phyloP scores from a whole-genome alignment of 1,140 invertebrate species.

The Lethrus apterus region DNA sequence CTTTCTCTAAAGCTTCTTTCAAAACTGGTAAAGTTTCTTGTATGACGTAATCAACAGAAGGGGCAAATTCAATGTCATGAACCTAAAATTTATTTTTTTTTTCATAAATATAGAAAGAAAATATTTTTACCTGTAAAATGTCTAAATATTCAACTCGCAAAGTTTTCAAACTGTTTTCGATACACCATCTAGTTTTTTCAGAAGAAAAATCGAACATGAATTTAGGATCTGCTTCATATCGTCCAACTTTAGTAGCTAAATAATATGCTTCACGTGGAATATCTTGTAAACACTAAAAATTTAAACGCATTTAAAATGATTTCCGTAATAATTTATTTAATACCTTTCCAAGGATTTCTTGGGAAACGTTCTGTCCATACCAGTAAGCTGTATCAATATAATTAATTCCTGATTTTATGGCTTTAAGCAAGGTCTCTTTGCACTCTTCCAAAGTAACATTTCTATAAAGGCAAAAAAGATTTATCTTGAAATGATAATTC shows the following conservation, averaged over 20 bases:
- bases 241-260: slow-evolving; percentile 87
- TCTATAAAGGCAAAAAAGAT: background rate
- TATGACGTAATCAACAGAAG: slow-evolving; percentile 66
- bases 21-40: slow-evolving; percentile 81
- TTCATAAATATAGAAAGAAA: background rate
- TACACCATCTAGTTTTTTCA: slow-evolving; percentile 61
- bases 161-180: slow-evolving; percentile 69
- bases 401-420: slow-evolving; percentile 75
- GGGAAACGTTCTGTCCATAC: slow-evolving; percentile 82
- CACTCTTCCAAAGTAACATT: slow-evolving; percentile 49
- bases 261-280: slow-evolving; percentile 69
- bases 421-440: slow-evolving; percentile 59
- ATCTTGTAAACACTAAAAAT: slow-evolving; percentile 10
- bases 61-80: slow-evolving; percentile 86
- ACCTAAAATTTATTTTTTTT: slow-evolving; percentile 61
- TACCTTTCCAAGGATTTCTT: slow-evolving; percentile 76
- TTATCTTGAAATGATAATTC: background rate
- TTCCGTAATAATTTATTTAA: slow-evolving; percentile 14
- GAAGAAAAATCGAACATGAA: slow-evolving; percentile 84
- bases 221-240: slow-evolving; percentile 65
- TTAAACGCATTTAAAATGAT: background rate
- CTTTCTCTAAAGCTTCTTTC: slow-evolving; percentile 60
- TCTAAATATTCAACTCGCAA: slow-evolving; percentile 81
- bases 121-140: slow-evolving; percentile 64
- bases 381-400: slow-evolving; percentile 87